Conservation (phyloP, 2,113 vertebrate species). For the Perca flavescens region DNA sequence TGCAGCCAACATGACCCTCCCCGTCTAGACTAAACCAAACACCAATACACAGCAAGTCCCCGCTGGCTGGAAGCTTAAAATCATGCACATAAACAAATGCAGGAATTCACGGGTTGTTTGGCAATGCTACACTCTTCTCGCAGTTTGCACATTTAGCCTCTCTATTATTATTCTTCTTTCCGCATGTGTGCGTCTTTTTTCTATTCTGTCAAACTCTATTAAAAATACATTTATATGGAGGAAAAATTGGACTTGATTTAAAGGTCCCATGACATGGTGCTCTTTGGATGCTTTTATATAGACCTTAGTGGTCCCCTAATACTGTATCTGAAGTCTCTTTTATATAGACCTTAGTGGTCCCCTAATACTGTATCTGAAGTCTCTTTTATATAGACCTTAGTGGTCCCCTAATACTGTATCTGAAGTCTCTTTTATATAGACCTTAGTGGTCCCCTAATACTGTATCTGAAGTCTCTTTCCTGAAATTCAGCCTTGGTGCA, state of each 20-base stretch:
- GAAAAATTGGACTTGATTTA: neutral
- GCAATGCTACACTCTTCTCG: neutral
- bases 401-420: no score
- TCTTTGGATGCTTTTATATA: no score
- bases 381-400: no score
- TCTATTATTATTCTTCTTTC: slow-evolving; percentile 6
- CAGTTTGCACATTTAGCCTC: neutral
- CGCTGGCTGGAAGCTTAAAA: slow-evolving; percentile 31
- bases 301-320: no score
- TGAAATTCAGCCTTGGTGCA: no score
- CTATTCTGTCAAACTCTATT: neutral
- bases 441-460: no score
- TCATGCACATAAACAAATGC: slow-evolving; percentile 45
- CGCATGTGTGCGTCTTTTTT: neutral
- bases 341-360: no score
- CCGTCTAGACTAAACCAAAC: slow-evolving; percentile 56
- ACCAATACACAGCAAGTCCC: slow-evolving; percentile 35
- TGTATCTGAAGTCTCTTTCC: no score
- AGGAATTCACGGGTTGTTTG: slow-evolving; percentile 5
- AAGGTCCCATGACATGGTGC: no score
- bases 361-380: no score
- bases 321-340: no score
- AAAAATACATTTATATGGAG: neutral
- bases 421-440: no score
- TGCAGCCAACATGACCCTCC: slow-evolving; percentile 52